Percentiles rank a stretch among this genome's conserved stretches.
phyloP scores from a whole-genome alignment of 2,113 vertebrate species.

The Nematolebias whitei region DNA sequence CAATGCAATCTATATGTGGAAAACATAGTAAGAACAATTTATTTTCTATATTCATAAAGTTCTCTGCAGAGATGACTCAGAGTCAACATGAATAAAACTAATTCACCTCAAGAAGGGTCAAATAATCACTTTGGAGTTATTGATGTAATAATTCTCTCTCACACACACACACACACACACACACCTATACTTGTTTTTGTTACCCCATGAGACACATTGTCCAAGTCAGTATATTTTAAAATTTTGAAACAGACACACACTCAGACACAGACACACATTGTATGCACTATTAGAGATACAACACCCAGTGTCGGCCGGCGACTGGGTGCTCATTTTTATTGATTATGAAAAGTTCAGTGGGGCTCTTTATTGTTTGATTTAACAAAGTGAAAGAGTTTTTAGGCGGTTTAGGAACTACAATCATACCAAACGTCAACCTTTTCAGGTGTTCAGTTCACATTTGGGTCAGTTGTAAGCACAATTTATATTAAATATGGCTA shows the following conservation, averaged over 20 bases:
- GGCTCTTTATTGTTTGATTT: slow-evolving; percentile 19
- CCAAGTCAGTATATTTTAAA: no score
- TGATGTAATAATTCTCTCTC: slow-evolving; percentile 31
- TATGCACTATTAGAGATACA: slow-evolving; percentile 56
- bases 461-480: slow-evolving; percentile 15
- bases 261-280: slow-evolving; percentile 10
- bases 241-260: no score
- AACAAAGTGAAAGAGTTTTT: slow-evolving; percentile 32
- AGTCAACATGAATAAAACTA: slow-evolving; percentile 46
- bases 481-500: slow-evolving; percentile 1
- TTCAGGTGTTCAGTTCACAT: slow-evolving; percentile 19
- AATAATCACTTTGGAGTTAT: slow-evolving; percentile 48
- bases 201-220: no score
- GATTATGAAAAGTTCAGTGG: slow-evolving; percentile 33
- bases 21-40: slow-evolving; percentile 51
- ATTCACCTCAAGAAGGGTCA: slow-evolving; percentile 45
- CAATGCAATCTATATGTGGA: slow-evolving; percentile 41
- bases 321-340: slow-evolving; percentile 46
- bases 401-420: slow-evolving; percentile 44
- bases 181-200: no score
- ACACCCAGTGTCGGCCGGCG: slow-evolving; percentile 71
- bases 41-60: slow-evolving; percentile 38
- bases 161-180: slow-evolving; percentile 26
- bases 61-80: slow-evolving; percentile 47
- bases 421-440: slow-evolving; percentile 39